phyloP scores from a whole-genome alignment of 2,797 vertebrate genomes.

The Schizopygopsis malacanthus region DNA sequence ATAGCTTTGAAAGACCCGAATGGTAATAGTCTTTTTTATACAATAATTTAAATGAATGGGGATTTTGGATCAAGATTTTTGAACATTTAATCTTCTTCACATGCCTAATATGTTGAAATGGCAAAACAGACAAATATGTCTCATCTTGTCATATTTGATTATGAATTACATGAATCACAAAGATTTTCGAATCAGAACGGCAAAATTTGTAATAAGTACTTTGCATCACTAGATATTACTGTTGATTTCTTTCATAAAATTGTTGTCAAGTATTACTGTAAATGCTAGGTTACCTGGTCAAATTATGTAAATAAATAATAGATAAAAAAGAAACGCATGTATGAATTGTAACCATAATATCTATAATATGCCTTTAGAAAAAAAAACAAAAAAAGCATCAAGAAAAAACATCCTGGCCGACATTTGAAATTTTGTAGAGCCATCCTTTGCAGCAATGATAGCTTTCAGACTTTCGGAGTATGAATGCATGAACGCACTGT shows the following conservation, averaged over 20 bases:
- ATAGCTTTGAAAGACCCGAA: not conserved
- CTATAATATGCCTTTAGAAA: not conserved
- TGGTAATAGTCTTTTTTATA: not conserved
- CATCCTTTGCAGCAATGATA: not conserved
- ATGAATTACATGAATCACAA: not conserved
- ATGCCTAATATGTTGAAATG: not conserved
- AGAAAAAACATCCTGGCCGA: not conserved
- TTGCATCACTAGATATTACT: not conserved
- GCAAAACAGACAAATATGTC: not conserved
- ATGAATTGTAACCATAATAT: not conserved
- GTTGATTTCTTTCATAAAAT: not conserved
- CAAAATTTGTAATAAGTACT: not conserved
- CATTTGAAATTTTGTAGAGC: not conserved
- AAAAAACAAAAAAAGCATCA: not conserved
- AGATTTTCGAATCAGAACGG: not conserved
- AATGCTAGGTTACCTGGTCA: not conserved
- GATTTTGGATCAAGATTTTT: too few species aligned
- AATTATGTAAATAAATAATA: not conserved
- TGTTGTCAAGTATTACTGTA: not conserved
- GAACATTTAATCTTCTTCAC: not conserved
- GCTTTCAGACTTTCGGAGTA: not conserved
- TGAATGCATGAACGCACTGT: not conserved
- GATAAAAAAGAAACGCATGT: not conserved
- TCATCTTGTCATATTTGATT: not conserved
- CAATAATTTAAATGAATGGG: not conserved